Conservation (phyloP, 2,113 vertebrate genomes). For the Mesembrinibis cayennensis region DNA sequence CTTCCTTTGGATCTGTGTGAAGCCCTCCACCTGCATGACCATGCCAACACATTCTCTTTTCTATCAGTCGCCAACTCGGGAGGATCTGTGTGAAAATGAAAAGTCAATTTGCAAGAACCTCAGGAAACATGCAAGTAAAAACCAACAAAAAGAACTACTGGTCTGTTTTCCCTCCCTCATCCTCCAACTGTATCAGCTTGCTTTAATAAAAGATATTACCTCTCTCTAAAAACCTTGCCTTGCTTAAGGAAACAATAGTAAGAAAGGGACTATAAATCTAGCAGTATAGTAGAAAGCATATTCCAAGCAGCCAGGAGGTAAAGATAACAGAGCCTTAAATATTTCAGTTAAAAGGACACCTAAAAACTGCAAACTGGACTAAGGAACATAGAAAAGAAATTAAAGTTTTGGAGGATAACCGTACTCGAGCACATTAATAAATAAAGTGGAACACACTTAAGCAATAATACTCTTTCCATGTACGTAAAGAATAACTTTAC, state of each 20-base stretch:
- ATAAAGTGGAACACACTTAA: neutral
- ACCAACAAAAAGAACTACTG: neutral
- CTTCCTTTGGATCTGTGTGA: conserved; percentile 92
- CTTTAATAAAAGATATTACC: neutral
- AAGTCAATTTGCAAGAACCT: conserved; percentile 13
- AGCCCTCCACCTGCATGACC: conserved; percentile 90
- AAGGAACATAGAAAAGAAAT: neutral
- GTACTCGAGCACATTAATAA: neutral
- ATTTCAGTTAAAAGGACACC: neutral
- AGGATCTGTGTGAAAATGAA: conserved; percentile 75
- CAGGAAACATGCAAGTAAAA: neutral
- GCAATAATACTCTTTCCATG: neutral
- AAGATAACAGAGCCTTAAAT: neutral
- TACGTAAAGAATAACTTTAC: neutral
- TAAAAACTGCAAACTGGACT: neutral
- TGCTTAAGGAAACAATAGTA: neutral
- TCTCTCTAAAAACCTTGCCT: neutral
- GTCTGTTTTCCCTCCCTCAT: neutral
- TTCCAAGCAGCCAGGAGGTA: neutral
- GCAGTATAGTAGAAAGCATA: neutral
- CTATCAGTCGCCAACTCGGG: conserved; percentile 73
- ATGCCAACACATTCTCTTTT: conserved; percentile 93
- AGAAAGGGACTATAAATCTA: neutral
- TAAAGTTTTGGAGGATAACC: neutral
- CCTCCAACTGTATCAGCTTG: neutral